Evolutionary conservation across 2,797 vertebrate genomes (phyloP).

Genomic region (Synaphobranchus kaupii): DNA sequence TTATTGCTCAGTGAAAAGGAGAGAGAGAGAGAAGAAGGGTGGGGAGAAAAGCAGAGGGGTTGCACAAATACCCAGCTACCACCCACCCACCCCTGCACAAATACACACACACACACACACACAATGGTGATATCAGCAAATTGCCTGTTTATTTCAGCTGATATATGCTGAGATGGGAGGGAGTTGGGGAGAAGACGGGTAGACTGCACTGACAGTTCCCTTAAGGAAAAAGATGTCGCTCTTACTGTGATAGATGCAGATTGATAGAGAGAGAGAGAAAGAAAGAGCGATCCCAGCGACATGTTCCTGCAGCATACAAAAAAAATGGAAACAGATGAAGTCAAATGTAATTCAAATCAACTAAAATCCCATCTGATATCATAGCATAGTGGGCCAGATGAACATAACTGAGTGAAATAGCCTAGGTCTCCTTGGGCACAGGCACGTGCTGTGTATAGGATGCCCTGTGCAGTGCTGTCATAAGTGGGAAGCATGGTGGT

Average conservation of each 20-base stretch:
- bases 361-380: constrained; percentile 20
- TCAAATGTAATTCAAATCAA: constrained; percentile 15
- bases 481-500: too few species aligned
- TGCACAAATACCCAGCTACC: not conserved
- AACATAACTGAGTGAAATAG: not conserved
- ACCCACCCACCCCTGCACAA: not conserved
- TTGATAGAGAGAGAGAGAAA: not conserved
- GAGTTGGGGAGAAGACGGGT: not conserved
- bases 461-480: too few species aligned
- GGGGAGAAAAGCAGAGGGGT: not conserved
- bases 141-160: not conserved
- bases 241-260: not conserved
- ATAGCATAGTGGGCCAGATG: not conserved
- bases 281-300: not conserved
- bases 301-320: not conserved
- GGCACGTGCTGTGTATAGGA: not conserved
- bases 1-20: constrained; percentile 5
- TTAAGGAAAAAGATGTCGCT: constrained; percentile 28
- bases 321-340: constrained; percentile 7
- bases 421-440: not conserved
- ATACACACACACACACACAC: not conserved
- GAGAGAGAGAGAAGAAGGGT: not conserved
- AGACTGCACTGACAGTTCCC: constrained; percentile 21
- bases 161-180: constrained; percentile 18
- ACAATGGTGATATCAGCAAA: not conserved